phyloP scores from a whole-genome alignment of 2,797 vertebrate species.

The Loris lydekkerianus region DNA sequence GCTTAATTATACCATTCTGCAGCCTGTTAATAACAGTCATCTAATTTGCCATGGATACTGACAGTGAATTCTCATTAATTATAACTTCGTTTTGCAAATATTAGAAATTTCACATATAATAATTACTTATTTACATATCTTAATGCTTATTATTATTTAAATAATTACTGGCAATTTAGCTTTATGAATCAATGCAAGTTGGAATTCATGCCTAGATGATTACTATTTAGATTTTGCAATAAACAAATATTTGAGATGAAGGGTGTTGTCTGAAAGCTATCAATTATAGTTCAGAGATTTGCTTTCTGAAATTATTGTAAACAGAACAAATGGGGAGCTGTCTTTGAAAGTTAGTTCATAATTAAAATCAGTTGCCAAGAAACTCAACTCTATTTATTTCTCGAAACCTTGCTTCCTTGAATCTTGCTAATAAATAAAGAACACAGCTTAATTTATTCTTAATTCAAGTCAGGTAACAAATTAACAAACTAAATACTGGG shows the following conservation, averaged over 20 bases:
- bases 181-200: slow-evolving; percentile 65
- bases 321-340: slow-evolving; percentile 74
- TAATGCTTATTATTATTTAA: slow-evolving; percentile 61
- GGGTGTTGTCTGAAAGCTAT: slow-evolving; percentile 70
- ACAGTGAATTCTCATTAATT: slow-evolving; percentile 52
- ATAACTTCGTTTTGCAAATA: slow-evolving; percentile 53
- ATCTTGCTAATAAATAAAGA: slow-evolving; percentile 80
- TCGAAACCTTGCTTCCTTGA: slow-evolving; percentile 67
- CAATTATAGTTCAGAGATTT: slow-evolving; percentile 78
- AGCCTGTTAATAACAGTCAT: neutral
- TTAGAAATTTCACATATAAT: slow-evolving; percentile 8
- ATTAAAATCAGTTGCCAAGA: slow-evolving; percentile 76
- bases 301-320: slow-evolving; percentile 71
- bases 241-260: slow-evolving; percentile 72
- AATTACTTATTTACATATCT: slow-evolving; percentile 55
- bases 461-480: slow-evolving; percentile 80
- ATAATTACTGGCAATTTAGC: slow-evolving; percentile 43
- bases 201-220: slow-evolving; percentile 44
- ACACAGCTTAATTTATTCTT: slow-evolving; percentile 82
- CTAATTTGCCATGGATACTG: slow-evolving; percentile 2
- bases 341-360: slow-evolving; percentile 75
- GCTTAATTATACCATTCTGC: slow-evolving; percentile 7
- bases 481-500: slow-evolving; percentile 80
- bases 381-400: slow-evolving; percentile 76
- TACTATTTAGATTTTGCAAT: slow-evolving; percentile 66